A percentile compares a stretch with the other conserved stretches of the same genome.
These are phyloP conservation scores for Drosophila bunnanda DNA, from an alignment of 2,888 invertebrate species.

Conservation along the genomic window DNA sequence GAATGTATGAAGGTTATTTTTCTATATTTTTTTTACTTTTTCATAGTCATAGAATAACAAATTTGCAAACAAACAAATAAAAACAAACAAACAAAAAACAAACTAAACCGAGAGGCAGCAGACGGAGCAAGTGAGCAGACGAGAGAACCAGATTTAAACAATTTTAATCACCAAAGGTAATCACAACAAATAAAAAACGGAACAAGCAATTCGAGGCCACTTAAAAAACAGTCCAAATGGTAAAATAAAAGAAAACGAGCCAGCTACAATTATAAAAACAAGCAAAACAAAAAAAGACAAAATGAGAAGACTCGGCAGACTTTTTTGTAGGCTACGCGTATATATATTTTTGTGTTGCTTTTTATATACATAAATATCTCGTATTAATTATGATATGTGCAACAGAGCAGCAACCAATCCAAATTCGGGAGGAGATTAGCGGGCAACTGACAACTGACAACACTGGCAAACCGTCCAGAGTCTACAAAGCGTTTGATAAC, in stretches of 20 bases:
- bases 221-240: slow-evolving; percentile 63
- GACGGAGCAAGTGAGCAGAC: not conserved
- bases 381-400: slow-evolving; percentile 18
- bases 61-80: slow-evolving; percentile 63
- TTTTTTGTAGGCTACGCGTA: slow-evolving; percentile 51
- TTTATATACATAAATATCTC: slow-evolving; percentile 61
- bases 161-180: slow-evolving; percentile 36
- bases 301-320: slow-evolving; percentile 19
- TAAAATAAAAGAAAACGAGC: slow-evolving; percentile 45
- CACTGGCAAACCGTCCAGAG: slow-evolving; percentile 76
- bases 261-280: slow-evolving; percentile 32
- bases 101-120: slow-evolving; percentile 26
- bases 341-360: slow-evolving; percentile 74
- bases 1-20: slow-evolving; percentile 77
- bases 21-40: slow-evolving; percentile 81
- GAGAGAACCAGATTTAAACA: slow-evolving; percentile 25
- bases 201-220: slow-evolving; percentile 54
- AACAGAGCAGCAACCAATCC: slow-evolving; percentile 29
- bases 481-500: slow-evolving; percentile 75
- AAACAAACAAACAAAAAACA: slow-evolving; percentile 46
- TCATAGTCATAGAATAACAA: slow-evolving; percentile 83
- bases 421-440: slow-evolving; percentile 22
- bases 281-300: slow-evolving; percentile 9
- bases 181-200: slow-evolving; percentile 3
- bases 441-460: slow-evolving; percentile 64